A percentile compares a stretch with the other conserved stretches of the same genome.
phyloP scores from a whole-genome alignment of 2,797 vertebrate species.

The Falco rusticolus region DNA sequence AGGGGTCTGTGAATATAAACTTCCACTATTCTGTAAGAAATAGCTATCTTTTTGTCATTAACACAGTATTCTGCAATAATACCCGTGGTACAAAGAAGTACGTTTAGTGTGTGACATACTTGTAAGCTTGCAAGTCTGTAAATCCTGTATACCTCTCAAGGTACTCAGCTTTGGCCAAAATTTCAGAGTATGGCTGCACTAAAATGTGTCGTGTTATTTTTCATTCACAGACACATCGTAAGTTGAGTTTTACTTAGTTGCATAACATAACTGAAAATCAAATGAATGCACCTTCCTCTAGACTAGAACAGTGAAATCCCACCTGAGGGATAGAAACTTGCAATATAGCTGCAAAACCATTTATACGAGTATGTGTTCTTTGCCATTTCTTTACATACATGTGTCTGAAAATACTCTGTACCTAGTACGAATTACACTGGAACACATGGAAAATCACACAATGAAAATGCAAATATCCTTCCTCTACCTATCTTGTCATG shows the following conservation, averaged over 20 bases:
- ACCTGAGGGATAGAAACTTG: neutral
- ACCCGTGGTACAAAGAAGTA: neutral
- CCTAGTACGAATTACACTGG: neutral
- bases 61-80: neutral
- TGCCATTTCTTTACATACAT: accelerated
- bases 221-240: neutral
- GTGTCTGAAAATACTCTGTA: neutral
- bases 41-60: neutral
- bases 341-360: neutral
- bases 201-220: neutral
- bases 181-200: neutral
- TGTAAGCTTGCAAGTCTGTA: neutral
- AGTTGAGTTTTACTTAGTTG: neutral
- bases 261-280: neutral
- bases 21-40: neutral
- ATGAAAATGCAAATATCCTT: neutral
- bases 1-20: neutral
- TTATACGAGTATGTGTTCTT: neutral
- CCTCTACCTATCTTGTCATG: neutral
- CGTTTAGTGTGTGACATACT: neutral
- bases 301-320: neutral
- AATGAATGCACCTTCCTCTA: neutral
- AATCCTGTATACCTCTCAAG: neutral
- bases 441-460: neutral
- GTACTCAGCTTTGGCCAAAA: neutral